These are phyloP conservation scores for Fissipunctia ypsillon DNA, from an alignment of 2,888 invertebrate genomes.

Conservation along the genomic window DNA sequence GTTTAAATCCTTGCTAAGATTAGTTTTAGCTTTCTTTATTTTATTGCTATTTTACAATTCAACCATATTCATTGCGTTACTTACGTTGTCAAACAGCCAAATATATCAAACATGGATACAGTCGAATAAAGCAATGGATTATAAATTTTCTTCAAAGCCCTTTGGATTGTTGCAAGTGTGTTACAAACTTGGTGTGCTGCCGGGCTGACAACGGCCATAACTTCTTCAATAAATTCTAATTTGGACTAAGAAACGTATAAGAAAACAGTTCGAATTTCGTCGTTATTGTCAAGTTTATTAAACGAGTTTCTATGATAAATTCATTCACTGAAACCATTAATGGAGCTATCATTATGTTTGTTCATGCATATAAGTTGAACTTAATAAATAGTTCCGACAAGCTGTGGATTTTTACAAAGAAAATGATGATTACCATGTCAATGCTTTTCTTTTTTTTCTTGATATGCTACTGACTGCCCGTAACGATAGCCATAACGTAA, in stretches of 20 bases:
- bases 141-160: background rate
- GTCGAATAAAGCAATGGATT: background rate
- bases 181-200: too few relatives aligned
- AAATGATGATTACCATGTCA: conserved; percentile 1
- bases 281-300: background rate
- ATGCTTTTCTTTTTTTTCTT: conserved; percentile 27
- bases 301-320: too few relatives aligned
- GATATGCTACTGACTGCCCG: background rate
- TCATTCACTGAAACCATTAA: background rate
- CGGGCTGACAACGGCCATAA: background rate
- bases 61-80: background rate
- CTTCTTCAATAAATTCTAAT: too few relatives aligned
- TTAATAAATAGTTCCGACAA: background rate
- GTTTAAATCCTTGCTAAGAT: background rate
- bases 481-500: conserved; percentile 36
- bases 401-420: background rate
- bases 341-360: background rate
- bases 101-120: background rate
- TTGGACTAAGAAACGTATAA: too few relatives aligned
- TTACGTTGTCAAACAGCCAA: background rate
- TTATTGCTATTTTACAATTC: background rate
- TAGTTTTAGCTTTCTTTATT: background rate
- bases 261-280: background rate
- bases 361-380: background rate
- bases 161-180: background rate